These are phyloP conservation scores for Spilogale gracilis DNA, from an alignment of 2,113 vertebrate species.

Conservation along the genomic window DNA sequence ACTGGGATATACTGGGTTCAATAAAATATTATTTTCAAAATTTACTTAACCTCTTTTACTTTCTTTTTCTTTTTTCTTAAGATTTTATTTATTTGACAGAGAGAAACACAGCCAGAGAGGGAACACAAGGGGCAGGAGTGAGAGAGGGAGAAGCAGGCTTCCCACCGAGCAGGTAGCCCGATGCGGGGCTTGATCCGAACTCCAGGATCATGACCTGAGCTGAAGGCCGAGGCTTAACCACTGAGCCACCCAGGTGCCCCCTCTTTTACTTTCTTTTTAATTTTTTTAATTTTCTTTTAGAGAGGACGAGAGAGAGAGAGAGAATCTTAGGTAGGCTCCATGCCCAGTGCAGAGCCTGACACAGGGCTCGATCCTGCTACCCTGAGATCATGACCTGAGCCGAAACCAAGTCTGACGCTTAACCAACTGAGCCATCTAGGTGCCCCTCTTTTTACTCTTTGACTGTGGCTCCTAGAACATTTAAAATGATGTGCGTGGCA, in stretches of 20 bases:
- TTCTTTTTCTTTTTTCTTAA: background rate
- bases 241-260: too few species aligned
- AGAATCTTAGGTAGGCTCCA: background rate
- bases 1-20: background rate
- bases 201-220: too few species aligned
- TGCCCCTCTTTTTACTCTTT: background rate
- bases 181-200: too few species aligned
- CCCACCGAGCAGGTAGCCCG: too few species aligned
- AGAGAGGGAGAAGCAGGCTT: too few species aligned
- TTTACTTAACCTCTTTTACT: background rate
- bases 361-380: rapidly evolving
- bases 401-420: background rate
- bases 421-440: background rate
- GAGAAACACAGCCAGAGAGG: too few species aligned
- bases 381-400: background rate
- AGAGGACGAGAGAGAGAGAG: background rate
- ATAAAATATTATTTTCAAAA: background rate
- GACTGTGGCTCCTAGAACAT: background rate
- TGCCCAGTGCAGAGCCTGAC: rapidly evolving
- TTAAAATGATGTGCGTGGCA: background rate
- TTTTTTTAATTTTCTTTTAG: background rate
- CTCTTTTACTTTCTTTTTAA: background rate
- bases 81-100: too few species aligned
- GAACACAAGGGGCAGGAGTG: too few species aligned
- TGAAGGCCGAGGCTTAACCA: too few species aligned